Conservation (phyloP, 2,113 vertebrate genomes). For the Spheniscus mendiculus region DNA sequence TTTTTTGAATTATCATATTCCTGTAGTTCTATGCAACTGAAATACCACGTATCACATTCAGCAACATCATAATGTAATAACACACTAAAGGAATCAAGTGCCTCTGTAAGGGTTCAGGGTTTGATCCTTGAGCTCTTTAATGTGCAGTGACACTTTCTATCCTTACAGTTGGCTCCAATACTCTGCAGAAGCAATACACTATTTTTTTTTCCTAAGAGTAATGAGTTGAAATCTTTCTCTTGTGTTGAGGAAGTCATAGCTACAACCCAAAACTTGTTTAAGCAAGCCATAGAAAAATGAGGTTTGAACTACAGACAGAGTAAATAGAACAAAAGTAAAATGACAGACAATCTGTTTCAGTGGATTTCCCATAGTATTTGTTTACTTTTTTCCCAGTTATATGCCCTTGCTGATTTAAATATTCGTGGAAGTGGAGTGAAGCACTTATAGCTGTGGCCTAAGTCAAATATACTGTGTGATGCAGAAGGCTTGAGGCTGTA, state of each 20-base stretch:
- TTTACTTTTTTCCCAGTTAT: slow-evolving; percentile 4
- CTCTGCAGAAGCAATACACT: neutral
- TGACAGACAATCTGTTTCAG: slow-evolving; percentile 13
- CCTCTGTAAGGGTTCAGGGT: neutral
- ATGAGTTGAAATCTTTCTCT: neutral
- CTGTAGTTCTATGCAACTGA: neutral
- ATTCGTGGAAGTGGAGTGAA: neutral
- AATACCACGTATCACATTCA: neutral
- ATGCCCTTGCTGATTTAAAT: neutral
- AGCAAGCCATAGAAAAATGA: slow-evolving; percentile 48
- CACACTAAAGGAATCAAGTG: neutral
- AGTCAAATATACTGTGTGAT: neutral
- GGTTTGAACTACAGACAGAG: slow-evolving; percentile 29
- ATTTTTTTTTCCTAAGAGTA: neutral
- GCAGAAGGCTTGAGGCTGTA: neutral
- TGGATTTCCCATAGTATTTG: slow-evolving; percentile 3
- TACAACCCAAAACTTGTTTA: slow-evolving; percentile 33
- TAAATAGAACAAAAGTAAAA: slow-evolving; percentile 24
- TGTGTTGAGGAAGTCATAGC: neutral
- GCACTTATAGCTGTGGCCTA: neutral
- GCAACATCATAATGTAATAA: neutral
- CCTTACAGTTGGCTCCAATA: slow-evolving; percentile 34
- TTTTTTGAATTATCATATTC: neutral
- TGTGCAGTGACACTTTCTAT: neutral
- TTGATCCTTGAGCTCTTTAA: neutral